Conservation (phyloP, 2,888 invertebrate species). For the Melinopterus prodromus region DNA sequence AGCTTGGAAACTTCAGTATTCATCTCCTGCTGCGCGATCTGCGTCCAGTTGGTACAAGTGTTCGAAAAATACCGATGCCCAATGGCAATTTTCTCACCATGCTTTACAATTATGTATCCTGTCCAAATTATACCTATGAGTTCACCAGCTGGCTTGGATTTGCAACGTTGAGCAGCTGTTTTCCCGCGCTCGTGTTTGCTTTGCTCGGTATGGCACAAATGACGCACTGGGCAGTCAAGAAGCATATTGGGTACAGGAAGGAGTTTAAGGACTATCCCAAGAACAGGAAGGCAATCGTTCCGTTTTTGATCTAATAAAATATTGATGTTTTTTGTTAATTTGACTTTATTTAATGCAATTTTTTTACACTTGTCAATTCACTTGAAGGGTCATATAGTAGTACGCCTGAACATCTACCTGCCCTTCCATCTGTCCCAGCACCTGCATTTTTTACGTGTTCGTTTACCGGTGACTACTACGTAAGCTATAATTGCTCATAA, state of each 20-base stretch:
- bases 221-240: slow-evolving; percentile 96
- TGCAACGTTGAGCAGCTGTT: slow-evolving; percentile 91
- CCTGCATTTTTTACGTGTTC: too few relatives aligned
- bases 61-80: slow-evolving; percentile 87
- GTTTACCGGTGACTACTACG: too few relatives aligned
- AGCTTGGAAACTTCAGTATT: slow-evolving; percentile 93
- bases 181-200: slow-evolving; percentile 92
- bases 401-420: too few relatives aligned
- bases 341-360: not conserved
- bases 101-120: slow-evolving; percentile 92
- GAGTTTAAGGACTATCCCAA: slow-evolving; percentile 92
- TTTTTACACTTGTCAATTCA: too few relatives aligned
- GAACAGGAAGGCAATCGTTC: slow-evolving; percentile 87
- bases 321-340: not conserved
- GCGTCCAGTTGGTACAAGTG: slow-evolving; percentile 90
- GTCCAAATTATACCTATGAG: slow-evolving; percentile 99
- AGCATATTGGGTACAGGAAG: slow-evolving; percentile 93
- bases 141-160: slow-evolving; percentile 93
- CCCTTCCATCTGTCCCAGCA: too few relatives aligned
- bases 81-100: slow-evolving; percentile 87
- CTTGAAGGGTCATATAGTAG: too few relatives aligned
- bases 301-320: slow-evolving; percentile 75
- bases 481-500: too few relatives aligned
- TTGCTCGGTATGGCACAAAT: slow-evolving; percentile 95
- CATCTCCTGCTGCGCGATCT: slow-evolving; percentile 91